Evolutionary conservation across 1,140 invertebrate species (phyloP).

Genomic region (Ylistrum balloti): DNA sequence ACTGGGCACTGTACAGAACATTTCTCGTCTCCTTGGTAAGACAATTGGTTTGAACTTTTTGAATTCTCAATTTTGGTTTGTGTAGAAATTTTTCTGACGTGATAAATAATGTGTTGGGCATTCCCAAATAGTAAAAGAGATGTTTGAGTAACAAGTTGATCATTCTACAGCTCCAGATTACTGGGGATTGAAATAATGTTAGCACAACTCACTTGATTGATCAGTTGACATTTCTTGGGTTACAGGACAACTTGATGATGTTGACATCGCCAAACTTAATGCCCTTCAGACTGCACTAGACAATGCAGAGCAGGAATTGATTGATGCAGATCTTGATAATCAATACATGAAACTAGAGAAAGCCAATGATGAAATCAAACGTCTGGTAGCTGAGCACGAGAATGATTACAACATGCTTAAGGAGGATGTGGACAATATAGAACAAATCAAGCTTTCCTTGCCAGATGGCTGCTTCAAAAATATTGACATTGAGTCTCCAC

Average conservation of each 20-base stretch:
- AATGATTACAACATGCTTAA: conserved; percentile 89
- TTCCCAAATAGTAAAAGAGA: no score
- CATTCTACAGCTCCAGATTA: no score
- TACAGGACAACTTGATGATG: conserved; percentile 72
- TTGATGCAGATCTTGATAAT: conserved; percentile 89
- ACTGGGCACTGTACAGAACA: conserved; percentile 89
- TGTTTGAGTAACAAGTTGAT: no score
- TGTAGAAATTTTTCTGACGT: no score
- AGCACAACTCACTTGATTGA: no score
- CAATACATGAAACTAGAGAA: conserved; percentile 74
- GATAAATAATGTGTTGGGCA: no score
- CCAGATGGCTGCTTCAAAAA: conserved; percentile 92
- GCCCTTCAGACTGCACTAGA: conserved; percentile 89
- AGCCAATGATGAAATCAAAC: conserved; percentile 85
- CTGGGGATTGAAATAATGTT: no score
- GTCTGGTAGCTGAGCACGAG: conserved; percentile 92
- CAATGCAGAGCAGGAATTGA: conserved; percentile 89
- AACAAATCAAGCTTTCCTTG: conserved; percentile 91
- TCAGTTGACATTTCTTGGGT: conserved; percentile 36
- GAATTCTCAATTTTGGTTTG: no score
- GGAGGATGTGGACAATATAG: conserved; percentile 93
- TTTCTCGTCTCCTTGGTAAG: conserved; percentile 89
- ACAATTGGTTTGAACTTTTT: neutral
- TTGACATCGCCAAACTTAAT: conserved; percentile 87
- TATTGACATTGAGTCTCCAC: conserved; percentile 73